These are phyloP conservation scores for human (Homo sapiens) DNA, from an alignment of 2,113 vertebrate species.

Conservation along the genomic window DNA sequence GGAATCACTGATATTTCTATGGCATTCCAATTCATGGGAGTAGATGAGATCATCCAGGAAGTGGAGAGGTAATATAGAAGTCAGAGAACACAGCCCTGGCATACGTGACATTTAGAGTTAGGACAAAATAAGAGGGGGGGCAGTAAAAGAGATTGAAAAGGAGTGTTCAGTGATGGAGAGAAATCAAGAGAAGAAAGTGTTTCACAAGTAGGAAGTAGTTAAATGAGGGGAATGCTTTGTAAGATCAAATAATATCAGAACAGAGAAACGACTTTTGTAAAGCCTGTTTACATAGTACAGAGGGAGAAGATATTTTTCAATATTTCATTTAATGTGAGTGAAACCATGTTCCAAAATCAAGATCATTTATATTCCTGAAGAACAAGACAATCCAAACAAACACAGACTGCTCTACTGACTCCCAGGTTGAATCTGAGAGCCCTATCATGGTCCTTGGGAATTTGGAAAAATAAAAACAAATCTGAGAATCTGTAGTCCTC, in stretches of 20 bases:
- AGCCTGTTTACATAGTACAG: neutral
- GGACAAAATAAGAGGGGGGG: neutral
- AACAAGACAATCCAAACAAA: neutral
- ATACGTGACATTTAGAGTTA: neutral
- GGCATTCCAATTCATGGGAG: neutral
- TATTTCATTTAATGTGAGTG: neutral
- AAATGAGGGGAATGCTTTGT: neutral
- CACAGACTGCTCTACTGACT: neutral
- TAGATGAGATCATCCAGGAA: neutral
- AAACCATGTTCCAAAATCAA: neutral
- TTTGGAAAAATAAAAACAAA: neutral
- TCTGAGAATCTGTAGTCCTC: neutral
- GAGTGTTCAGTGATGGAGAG: neutral
- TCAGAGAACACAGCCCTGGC: neutral
- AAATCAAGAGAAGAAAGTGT: neutral
- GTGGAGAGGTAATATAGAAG: neutral
- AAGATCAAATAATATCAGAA: neutral
- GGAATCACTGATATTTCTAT: neutral
- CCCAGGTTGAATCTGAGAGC: neutral
- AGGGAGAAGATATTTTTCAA: neutral
- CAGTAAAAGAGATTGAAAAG: neutral
- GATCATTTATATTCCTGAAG: neutral
- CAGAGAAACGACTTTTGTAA: neutral
- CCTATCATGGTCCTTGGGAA: neutral
- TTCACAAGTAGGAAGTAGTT: neutral